Conservation (phyloP, 2,888 invertebrate genomes). For the Napeogenes inachia region DNA sequence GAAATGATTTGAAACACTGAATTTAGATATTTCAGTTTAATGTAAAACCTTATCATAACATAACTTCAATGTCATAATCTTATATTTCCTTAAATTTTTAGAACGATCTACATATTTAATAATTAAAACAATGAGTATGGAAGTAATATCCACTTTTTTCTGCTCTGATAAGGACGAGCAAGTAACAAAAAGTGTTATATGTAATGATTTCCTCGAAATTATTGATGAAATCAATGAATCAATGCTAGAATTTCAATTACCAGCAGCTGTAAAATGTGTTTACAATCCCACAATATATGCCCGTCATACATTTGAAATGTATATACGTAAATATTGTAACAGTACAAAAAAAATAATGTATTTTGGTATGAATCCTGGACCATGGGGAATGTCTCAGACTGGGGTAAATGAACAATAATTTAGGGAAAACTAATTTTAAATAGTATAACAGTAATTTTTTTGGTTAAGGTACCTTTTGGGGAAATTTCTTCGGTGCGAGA, state of each 20-base stretch:
- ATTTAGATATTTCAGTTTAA: too few species aligned
- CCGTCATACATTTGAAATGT: constrained; percentile 84
- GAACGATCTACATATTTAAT: not conserved
- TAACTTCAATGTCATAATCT: too few species aligned
- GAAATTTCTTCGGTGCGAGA: constrained; percentile 86
- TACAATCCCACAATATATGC: constrained; percentile 95
- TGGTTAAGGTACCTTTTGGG: constrained; percentile 89
- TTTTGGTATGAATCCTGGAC: constrained; percentile 98
- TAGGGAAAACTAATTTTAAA: not conserved
- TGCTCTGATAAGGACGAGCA: constrained; percentile 19
- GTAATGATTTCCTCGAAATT: constrained; percentile 52
- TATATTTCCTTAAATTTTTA: too few species aligned
- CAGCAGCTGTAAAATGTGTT: constrained; percentile 78
- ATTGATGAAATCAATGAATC: constrained; percentile 61
- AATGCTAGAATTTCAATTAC: constrained; percentile 68
- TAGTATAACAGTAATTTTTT: constrained; percentile 6
- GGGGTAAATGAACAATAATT: constrained; percentile 78
- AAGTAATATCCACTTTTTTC: constrained; percentile 60
- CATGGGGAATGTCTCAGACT: constrained; percentile 97
- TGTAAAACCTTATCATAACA: too few species aligned
- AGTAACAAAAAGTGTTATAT: constrained; percentile 29
- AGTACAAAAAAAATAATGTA: constrained; percentile 85
- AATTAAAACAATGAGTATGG: constrained; percentile 37
- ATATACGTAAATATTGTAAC: constrained; percentile 83
- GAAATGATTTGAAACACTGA: too few species aligned